Base-by-base conservation (phyloP, 2,113 vertebrate genomes). In the Panthera uncia region DNA sequence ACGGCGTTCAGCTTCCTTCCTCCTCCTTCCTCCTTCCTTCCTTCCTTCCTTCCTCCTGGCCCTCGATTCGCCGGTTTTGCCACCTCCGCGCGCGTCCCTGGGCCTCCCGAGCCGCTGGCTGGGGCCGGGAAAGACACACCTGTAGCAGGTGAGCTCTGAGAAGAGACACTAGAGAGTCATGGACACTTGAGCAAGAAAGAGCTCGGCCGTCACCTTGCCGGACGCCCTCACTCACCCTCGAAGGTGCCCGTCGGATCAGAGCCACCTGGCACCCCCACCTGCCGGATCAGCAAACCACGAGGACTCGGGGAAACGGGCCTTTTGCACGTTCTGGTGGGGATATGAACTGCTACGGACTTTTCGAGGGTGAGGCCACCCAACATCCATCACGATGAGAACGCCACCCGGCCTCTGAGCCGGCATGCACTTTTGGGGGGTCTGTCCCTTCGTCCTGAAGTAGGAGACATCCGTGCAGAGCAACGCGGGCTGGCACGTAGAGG, bases 401-500 rank as follows among this genome's bases (percentile, higher is more conserved):
- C 48, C 6, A 27, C 12, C 45, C 2, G 3, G 1, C 29, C 50
- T 73, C 65, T 68, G 52, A 91, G 38, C 36, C 45, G 27, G 19
- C n/a, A 38, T 89, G 63, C 21, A 13, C 27, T 71, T 85, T 66
- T 4, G 45, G 45, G 29, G 66, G 68, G 4, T 29, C 52, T 68
- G 27, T 38, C 29, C n/a, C 63, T 38, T 0, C 1, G 66, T 65
- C 68, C 21, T 21, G 18, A 80, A 50, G 13, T 4, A 10, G 7
- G 3, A 78, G 48, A 66, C 27, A 11, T 0, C 0, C 12, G 0
- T 13, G 50, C 41, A 29, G 2, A 15, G 11, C 19, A 13, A 10
- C 57, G 61, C 65, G 66, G 45, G 14, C 27, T 3, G 19, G 0
- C 41, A 13, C 23, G 45, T 45, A 1, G 8, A 48, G 31, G 74